Evolutionary conservation across 2,888 invertebrate genomes (phyloP), one percentile per base, ranked within the genome.

Genomic region (Eubasilissa splendida): DNA sequence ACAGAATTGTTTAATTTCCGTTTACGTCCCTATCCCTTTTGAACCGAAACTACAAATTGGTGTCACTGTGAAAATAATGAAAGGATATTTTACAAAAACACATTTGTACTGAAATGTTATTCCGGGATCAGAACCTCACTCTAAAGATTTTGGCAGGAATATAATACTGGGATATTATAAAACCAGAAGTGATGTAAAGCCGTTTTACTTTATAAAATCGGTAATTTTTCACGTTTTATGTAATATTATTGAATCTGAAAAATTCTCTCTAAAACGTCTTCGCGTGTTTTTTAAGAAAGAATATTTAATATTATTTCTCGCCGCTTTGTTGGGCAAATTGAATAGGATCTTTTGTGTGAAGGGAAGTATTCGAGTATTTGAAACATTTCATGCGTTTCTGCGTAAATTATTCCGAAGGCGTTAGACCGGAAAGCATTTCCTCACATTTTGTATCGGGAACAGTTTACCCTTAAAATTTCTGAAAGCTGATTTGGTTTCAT

Each of bases 281-380:
- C 71, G 33, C 71, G 31, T 56, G 71, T 71, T 71, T 73, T 73
- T 77, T 77, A 33, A 50, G 22, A 59, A 79, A 56, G 73, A 56
- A 74, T 63, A 63, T 79, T 79, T 74, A 83, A 83, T 81, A 81
- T 42, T 42, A 42, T 83, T 83, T 83, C 77, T 68, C 60, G 76
- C 79, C 76, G 83, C 83, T 83, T 83, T 83, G 83, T 83, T 83
- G 80, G 60, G 73, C 78, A 81, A 82, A 81, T 83, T 80, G 80
- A 82, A 83, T 81, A 77, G 79, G 73, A 76, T 59, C 77, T 58
- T 66, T 63, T 31, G 56, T 22, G 56, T 22, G 73, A 50, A 76
- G 56, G 52, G 70, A 52, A 50, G 42, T 42, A 42, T 42, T 42
- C 42, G 42, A 59, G 60, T 77, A 52, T 80, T 77, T 78, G 71